Conservation (phyloP, 2,797 vertebrate genomes). For the Dendrocincla fuliginosa region DNA sequence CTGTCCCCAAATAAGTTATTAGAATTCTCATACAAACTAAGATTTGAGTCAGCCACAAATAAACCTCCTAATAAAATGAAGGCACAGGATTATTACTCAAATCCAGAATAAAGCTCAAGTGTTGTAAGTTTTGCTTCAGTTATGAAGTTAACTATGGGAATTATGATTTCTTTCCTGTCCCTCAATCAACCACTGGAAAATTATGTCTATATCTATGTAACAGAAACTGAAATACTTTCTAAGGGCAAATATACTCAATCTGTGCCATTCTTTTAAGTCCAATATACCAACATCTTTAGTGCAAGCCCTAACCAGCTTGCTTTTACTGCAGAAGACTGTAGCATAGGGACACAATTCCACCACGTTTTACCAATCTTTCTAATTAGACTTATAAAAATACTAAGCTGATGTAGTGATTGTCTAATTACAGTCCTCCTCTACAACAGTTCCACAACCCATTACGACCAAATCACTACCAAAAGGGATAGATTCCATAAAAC, state of each 20-base stretch:
- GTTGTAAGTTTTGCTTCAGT: not conserved
- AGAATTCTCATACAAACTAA: not conserved
- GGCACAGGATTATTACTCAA: not conserved
- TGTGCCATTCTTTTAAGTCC: not conserved
- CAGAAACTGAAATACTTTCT: not conserved
- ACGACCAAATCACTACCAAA: not conserved
- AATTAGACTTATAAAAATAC: not conserved
- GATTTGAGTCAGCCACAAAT: not conserved
- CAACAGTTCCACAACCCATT: not conserved
- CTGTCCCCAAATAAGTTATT: accelerated
- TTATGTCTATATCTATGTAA: not conserved
- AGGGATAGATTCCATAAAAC: not conserved
- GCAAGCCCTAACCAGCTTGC: not conserved
- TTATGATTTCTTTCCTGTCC: not conserved
- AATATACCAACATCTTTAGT: not conserved
- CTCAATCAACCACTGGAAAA: not conserved
- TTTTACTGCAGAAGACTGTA: not conserved
- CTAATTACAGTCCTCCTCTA: not conserved
- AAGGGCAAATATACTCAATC: not conserved
- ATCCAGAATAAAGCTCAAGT: not conserved
- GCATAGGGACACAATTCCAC: not conserved
- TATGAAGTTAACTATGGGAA: not conserved
- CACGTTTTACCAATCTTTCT: not conserved
- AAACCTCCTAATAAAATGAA: not conserved
- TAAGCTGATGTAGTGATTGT: not conserved